Base-by-base conservation (phyloP, 2,113 vertebrate genomes). In the Oxyruncus cristatus region DNA sequence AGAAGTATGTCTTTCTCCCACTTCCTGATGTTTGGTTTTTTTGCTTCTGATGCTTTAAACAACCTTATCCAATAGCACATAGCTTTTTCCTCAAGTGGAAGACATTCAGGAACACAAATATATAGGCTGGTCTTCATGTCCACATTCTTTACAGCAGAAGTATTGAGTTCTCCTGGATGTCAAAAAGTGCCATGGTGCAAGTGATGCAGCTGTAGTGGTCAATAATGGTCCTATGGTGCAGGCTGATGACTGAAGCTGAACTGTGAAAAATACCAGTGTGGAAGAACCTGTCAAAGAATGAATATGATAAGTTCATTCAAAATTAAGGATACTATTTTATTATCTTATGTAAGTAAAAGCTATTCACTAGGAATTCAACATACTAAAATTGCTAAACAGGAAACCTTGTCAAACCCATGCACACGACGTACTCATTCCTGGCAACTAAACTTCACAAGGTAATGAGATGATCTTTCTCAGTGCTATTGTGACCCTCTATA, bases 261-360 rank as follows among this genome's bases (percentile, higher is more conserved):
- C 58, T 81, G 63, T 59, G 41, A 95, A 94, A 92, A 94, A 84
- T 6, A 83, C 6, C 75, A 80, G 33, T 86, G 65, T 6, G 82
- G 85, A 75, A 94, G 70, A 92, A 95, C 42, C 61, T 96, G 93
- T 70, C 61, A 96, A 95, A 92, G 85, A 97, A 92, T 35, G 8
- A 85, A 90, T 58, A 89, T 5, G 26, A 10, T 75, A 95, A 92
- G 41, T 61, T 83, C 12, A 87, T 80, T 93, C 67, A 93, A 84
- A 77, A 88, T 56, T 21, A 84, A 44, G 39, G n/a, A 55, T 11
- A 66, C 5, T 17, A 33, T 66, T 84, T 42, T 44, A 44, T 85
- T 71, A 19, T 44, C 6, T 52, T 74, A 50, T 12, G 10, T 21
- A 88, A 87, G 85, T n/a, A 79, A 83, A 95, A 78, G 5, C 2